These are phyloP conservation scores for Catostylus mosaicus DNA, from an alignment of 30 jellyfish, hydroid and myxozoan genomes.

Conservation along the genomic window DNA sequence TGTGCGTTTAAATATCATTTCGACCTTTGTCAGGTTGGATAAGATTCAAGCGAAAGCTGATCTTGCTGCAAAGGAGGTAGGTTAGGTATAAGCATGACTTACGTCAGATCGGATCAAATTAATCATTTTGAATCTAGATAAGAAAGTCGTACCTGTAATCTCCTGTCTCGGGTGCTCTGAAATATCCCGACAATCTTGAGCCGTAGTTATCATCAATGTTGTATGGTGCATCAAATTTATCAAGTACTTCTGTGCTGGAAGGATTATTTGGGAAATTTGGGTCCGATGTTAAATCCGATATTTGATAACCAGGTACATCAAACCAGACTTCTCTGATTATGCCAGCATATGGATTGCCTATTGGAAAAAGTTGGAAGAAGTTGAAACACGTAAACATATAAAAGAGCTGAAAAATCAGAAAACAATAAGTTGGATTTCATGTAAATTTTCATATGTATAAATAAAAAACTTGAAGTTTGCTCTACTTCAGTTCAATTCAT, in stretches of 20 bases:
- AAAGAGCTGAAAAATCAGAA: background rate
- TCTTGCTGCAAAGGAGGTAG: too few relatives aligned
- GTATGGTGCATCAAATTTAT: conserved; percentile 94
- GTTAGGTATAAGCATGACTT: too few relatives aligned
- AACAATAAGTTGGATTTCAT: too few relatives aligned
- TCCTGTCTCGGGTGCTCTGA: conserved; percentile 98
- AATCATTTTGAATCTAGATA: too few relatives aligned
- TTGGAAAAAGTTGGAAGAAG: background rate
- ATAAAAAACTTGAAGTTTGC: too few relatives aligned
- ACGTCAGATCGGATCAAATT: too few relatives aligned
- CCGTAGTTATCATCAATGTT: conserved; percentile 95
- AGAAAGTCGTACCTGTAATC: conserved; percentile 80
- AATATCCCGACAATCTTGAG: conserved; percentile 90
- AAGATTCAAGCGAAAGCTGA: too few relatives aligned
- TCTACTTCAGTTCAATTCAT: too few relatives aligned
- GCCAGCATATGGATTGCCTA: conserved; percentile 97
- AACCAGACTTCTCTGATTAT: conserved; percentile 95
- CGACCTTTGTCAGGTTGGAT: too few relatives aligned
- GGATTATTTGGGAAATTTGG: conserved; percentile 94
- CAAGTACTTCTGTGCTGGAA: conserved; percentile 92
- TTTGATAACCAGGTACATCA: conserved; percentile 91
- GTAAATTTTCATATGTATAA: too few relatives aligned
- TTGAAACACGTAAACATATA: background rate
- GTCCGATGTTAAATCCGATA: conserved; percentile 84
- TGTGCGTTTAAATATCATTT: too few relatives aligned